phyloP scores from a whole-genome alignment of 2,113 vertebrate species.

The Mormyrus iriodes region DNA sequence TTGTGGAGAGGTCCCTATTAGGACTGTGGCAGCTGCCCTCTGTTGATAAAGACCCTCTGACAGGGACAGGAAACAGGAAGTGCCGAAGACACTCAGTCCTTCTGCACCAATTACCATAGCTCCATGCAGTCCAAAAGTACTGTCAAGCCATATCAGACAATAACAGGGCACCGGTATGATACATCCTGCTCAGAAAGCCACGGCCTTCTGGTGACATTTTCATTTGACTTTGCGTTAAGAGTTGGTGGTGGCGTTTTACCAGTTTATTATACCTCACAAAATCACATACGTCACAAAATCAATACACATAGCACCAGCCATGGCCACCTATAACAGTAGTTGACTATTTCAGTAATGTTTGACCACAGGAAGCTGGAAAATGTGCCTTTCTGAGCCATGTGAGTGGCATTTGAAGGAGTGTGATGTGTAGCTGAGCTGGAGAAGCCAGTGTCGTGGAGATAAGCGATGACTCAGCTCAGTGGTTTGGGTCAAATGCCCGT shows the following conservation, averaged over 20 bases:
- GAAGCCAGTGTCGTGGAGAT: constrained; percentile 46
- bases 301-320: background rate
- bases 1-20: constrained; percentile 7
- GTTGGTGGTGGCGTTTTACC: background rate
- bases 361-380: background rate
- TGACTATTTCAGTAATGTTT: background rate
- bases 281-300: background rate
- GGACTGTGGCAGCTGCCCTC: constrained; percentile 42
- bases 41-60: constrained; percentile 53
- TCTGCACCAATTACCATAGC: background rate
- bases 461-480: constrained; percentile 33
- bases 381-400: background rate
- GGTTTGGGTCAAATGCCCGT: background rate
- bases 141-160: background rate
- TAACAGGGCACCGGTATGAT: background rate
- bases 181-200: background rate
- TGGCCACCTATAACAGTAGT: background rate
- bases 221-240: background rate
- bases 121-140: background rate
- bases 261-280: background rate
- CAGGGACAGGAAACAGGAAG: constrained; percentile 21
- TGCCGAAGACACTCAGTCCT: background rate
- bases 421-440: background rate
- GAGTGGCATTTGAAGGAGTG: background rate
- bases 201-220: background rate